A percentile compares a stretch with the other conserved stretches of the same genome.
Conservation (phyloP, 2,888 invertebrate species). For the Luffia ferchaultella region DNA sequence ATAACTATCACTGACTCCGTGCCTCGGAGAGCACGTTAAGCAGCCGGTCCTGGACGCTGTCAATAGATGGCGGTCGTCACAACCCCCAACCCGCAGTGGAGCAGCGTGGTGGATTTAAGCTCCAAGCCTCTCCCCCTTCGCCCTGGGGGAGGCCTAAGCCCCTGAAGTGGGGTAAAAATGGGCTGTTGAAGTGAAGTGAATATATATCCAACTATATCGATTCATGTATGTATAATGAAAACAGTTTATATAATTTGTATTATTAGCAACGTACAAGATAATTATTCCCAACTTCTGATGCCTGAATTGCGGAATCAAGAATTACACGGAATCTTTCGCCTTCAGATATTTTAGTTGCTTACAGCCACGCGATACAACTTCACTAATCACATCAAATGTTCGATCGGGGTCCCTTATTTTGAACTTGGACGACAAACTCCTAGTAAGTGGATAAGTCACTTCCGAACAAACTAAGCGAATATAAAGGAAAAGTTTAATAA, state of each 20-base stretch:
- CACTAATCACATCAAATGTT: slow-evolving; percentile 35
- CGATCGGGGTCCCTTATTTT: slow-evolving; percentile 30
- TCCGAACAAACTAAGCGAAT: slow-evolving; percentile 17
- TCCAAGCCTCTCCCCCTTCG: background rate
- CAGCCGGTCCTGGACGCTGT: no score
- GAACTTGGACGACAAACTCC: slow-evolving; percentile 34
- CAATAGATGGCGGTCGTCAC: no score
- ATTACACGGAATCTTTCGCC: background rate
- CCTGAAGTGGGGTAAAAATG: background rate
- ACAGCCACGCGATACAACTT: slow-evolving; percentile 17
- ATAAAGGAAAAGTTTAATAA: slow-evolving; percentile 25
- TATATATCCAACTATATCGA: background rate
- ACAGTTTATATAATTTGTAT: no score
- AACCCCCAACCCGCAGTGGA: no score
- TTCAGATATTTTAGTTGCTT: background rate
- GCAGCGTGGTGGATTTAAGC: background rate
- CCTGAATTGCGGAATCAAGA: background rate
- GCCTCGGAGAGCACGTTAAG: no score
- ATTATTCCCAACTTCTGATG: background rate
- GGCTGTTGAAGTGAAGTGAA: background rate
- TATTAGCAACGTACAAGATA: background rate
- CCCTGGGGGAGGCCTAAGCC: background rate
- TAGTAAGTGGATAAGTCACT: slow-evolving; percentile 34
- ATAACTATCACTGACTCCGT: no score
- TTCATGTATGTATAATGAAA: no score